A percentile compares a stretch with the other conserved stretches of the same genome.
phyloP scores from a whole-genome alignment of 2,797 vertebrate genomes.

The Enoplosus armatus region DNA sequence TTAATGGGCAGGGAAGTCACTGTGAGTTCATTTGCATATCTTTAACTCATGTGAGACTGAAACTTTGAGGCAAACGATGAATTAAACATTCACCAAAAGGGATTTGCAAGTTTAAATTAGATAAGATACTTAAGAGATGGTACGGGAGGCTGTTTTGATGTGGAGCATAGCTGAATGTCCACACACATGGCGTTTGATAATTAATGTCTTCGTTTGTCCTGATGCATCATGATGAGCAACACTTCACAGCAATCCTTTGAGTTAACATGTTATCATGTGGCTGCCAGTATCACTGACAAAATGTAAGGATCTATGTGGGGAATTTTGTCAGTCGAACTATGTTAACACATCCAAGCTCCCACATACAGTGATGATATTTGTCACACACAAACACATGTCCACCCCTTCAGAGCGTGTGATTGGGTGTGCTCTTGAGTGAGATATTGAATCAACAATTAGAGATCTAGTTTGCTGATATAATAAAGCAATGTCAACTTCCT shows the following conservation, averaged over 20 bases:
- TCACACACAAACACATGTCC: slow-evolving; percentile 10
- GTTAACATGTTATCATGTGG: not conserved
- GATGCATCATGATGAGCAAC: slow-evolving; percentile 8
- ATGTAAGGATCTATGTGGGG: not conserved
- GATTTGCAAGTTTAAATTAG: slow-evolving; percentile 25
- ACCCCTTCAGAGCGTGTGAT: slow-evolving; percentile 20
- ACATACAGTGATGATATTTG: not conserved
- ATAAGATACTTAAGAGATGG: slow-evolving; percentile 19
- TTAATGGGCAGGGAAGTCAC: slow-evolving; percentile 42
- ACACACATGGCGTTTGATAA: slow-evolving; percentile 14
- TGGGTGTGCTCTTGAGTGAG: slow-evolving; percentile 12
- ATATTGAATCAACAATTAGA: slow-evolving; percentile 5
- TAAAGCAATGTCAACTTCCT: slow-evolving; percentile 8
- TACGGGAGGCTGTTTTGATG: slow-evolving; percentile 24
- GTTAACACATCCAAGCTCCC: not conserved
- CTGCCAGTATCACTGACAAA: not conserved
- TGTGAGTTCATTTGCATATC: slow-evolving; percentile 40
- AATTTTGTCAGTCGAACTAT: not conserved
- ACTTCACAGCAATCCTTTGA: not conserved
- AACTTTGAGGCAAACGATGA: slow-evolving; percentile 44
- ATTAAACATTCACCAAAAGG: slow-evolving; percentile 46
- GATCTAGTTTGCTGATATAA: slow-evolving; percentile 2
- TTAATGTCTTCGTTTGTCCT: slow-evolving; percentile 8
- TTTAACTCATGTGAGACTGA: slow-evolving; percentile 24
- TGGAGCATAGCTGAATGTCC: not conserved